phyloP scores from a whole-genome alignment of 2,888 invertebrate genomes.

The Aricia artaxerxes region DNA sequence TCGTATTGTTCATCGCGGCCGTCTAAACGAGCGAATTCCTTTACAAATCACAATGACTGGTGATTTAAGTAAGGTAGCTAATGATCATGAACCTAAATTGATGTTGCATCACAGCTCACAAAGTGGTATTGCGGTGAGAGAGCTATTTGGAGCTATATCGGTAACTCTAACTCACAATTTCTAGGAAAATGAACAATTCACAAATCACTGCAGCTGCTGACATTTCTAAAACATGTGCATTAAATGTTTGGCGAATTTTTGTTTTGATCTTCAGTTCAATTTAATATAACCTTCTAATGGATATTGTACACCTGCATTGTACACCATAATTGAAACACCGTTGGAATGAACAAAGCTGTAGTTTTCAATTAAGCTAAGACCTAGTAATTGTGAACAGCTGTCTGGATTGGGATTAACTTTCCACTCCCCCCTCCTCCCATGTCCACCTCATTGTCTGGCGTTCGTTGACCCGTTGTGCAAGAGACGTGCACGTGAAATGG shows the following conservation, averaged over 20 bases:
- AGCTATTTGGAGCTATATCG: neutral
- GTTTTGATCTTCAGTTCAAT: no score
- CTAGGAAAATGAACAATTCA: no score
- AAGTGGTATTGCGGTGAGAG: neutral
- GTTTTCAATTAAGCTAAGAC: slow-evolving; percentile 5
- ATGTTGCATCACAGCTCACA: neutral
- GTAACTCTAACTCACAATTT: no score
- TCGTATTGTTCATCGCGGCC: slow-evolving; percentile 9
- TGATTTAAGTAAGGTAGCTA: neutral
- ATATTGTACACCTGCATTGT: no score
- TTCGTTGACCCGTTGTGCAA: slow-evolving; percentile 66
- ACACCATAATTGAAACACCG: neutral
- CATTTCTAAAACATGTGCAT: no score
- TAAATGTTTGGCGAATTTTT: no score
- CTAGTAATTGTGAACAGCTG: slow-evolving; percentile 27
- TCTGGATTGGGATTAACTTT: slow-evolving; percentile 42
- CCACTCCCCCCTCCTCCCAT: slow-evolving; percentile 47
- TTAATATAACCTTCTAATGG: no score
- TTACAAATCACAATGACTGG: slow-evolving; percentile 12
- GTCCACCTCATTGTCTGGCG: slow-evolving; percentile 56
- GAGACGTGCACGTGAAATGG: slow-evolving; percentile 35
- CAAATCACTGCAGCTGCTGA: no score
- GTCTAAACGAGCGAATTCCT: slow-evolving; percentile 5
- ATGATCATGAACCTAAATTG: neutral
- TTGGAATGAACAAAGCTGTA: neutral